Conservation (phyloP, 1,140 invertebrate species). For the Helicorthomorpha holstii region DNA sequence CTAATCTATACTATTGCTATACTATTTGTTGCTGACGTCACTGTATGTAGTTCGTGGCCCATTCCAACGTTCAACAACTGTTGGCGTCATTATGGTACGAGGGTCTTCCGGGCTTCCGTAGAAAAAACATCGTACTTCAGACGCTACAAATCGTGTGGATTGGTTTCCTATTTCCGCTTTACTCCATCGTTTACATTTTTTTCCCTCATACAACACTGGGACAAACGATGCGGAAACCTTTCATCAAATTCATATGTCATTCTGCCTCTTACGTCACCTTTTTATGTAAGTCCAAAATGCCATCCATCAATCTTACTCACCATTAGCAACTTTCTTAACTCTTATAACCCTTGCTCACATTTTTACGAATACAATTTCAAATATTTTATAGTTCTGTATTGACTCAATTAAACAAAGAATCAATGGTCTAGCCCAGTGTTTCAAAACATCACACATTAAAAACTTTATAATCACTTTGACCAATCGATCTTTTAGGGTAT, state of each 20-base stretch:
- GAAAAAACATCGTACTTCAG: constrained; percentile 86
- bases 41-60: constrained; percentile 80
- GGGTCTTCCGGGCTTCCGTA: constrained; percentile 86
- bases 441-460: too few species aligned
- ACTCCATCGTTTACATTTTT: constrained; percentile 80
- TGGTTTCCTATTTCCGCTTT: constrained; percentile 84
- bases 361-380: too few species aligned
- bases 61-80: constrained; percentile 94
- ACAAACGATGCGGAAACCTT: constrained; percentile 85
- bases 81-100: constrained; percentile 97
- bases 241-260: constrained; percentile 98
- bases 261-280: constrained; percentile 96
- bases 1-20: too few species aligned
- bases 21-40: too few species aligned
- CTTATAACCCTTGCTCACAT: too few species aligned
- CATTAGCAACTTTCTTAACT: too few species aligned
- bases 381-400: too few species aligned
- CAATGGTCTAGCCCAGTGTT: too few species aligned
- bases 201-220: constrained; percentile 78
- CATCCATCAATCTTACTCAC: too few species aligned
- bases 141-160: constrained; percentile 83
- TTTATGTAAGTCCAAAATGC: constrained; percentile 88
- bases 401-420: too few species aligned
- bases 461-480: too few species aligned
- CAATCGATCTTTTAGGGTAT: too few species aligned